Evolutionary conservation across 1,140 invertebrate genomes (phyloP).

Genomic region (Littorina saxatilis): DNA sequence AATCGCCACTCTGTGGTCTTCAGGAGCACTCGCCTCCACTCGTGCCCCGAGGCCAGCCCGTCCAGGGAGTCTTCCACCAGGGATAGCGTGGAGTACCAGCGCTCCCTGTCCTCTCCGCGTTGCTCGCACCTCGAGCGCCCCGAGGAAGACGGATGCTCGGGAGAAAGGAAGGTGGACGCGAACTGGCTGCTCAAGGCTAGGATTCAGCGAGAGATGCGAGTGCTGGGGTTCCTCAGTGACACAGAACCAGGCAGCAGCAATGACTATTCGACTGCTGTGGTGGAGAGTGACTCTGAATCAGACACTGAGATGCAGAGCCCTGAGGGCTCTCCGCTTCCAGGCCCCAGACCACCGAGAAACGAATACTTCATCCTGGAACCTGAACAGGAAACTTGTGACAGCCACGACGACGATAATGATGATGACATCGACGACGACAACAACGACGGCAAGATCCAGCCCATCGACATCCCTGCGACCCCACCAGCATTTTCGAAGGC

Average conservation of each 20-base stretch:
- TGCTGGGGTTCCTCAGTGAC: neutral
- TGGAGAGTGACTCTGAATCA: too few species aligned
- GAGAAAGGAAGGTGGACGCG: constrained; percentile 8
- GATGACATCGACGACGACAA: neutral
- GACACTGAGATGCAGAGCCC: too few species aligned
- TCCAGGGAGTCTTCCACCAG: neutral
- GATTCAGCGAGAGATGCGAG: constrained; percentile 26
- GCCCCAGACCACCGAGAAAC: neutral
- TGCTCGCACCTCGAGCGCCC: neutral
- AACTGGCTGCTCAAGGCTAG: neutral
- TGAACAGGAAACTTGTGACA: neutral
- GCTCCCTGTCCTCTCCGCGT: constrained; percentile 18
- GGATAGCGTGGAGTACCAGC: neutral
- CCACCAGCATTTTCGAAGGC: neutral
- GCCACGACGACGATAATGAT: too few species aligned
- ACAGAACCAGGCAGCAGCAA: neutral
- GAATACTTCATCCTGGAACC: constrained; percentile 32
- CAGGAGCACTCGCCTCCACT: neutral
- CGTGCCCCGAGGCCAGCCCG: neutral
- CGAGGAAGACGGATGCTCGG: too few species aligned
- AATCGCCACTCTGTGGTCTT: neutral
- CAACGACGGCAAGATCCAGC: neutral
- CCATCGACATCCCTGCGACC: too few species aligned
- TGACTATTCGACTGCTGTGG: too few species aligned
- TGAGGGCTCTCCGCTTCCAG: too few species aligned